Base-by-base conservation (phyloP, 2,888 invertebrate species). In the Hybos culiciformis region DNA sequence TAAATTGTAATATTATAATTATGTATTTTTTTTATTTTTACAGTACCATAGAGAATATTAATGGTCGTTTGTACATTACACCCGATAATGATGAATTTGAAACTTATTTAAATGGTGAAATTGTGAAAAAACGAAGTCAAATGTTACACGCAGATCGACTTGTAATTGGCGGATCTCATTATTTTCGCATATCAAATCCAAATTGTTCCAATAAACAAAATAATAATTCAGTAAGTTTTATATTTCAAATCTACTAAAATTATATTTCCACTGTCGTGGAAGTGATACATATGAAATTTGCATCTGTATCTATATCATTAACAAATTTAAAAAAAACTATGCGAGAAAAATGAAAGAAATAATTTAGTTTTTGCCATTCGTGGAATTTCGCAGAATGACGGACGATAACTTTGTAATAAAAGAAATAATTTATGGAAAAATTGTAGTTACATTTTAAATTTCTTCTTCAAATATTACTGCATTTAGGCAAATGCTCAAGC, bases 91-190 rank as follows among this genome's bases (percentile, higher is more conserved):
- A 62, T 20, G 68, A 64, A 37, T 66, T 67, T 26, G 72, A 73
- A 49, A 73, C 73, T 1, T 74, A 63, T 51, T 63, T 74, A 4
- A 74, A 74, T 56, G 74, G 73, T 1, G 61, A 71, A 55, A 53
- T 70, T 33, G 57, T 73, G n/a, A 56, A 53, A 12, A 55, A 58
- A 7, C 61, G 59, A 41, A 56, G 64, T 3, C 54, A 58, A 43
- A 58, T 75, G 41, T 67, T 62, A 40, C 70, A 74, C 48, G 73
- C 73, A 0, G 75, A 75, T 56, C 70, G 74, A 19, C 52, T 75
- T 34, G 70, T 74, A 1, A 69, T 75, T 36, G 74, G 73, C 14
- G 73, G 73, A 2, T 70, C 70, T 44, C 73, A 74, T 52, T 74
- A 71, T 52, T 74, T 74, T 50, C 69, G 72, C 49, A 67, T 74